A percentile compares a stretch with the other conserved stretches of the same genome.
These are phyloP conservation scores for Bombycilla garrulus DNA, from an alignment of 2,113 vertebrate species.

Conservation along the genomic window DNA sequence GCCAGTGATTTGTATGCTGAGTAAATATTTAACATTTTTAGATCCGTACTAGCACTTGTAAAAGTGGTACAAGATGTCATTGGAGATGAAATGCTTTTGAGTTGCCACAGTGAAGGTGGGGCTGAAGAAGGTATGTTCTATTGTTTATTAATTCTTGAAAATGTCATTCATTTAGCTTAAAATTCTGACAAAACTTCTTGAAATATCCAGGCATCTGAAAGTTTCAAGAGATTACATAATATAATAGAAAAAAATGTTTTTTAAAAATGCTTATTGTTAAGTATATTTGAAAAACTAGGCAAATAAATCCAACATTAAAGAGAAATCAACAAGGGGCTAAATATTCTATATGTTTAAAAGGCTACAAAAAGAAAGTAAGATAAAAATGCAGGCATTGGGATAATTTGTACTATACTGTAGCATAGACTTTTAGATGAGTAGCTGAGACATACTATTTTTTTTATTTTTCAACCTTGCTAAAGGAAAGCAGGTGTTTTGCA, in stretches of 20 bases:
- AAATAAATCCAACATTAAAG: not conserved
- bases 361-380: not conserved
- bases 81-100: not conserved
- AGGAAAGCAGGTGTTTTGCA: not conserved
- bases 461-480: not conserved
- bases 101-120: not conserved
- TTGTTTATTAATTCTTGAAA: not conserved
- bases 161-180: not conserved
- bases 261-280: not conserved
- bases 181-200: not conserved
- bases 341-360: not conserved
- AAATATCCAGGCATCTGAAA: not conserved
- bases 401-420: not conserved
- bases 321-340: not conserved
- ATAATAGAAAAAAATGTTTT: not conserved
- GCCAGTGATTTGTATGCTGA: not conserved
- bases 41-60: not conserved
- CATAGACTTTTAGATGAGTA: not conserved
- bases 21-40: not conserved
- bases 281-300: not conserved
- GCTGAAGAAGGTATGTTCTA: not conserved
- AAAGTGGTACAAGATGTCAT: not conserved
- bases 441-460: not conserved
- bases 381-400: not conserved
- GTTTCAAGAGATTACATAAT: not conserved